Conservation (phyloP, 2,888 invertebrate genomes). For the Sphaerophoria taeniata region DNA sequence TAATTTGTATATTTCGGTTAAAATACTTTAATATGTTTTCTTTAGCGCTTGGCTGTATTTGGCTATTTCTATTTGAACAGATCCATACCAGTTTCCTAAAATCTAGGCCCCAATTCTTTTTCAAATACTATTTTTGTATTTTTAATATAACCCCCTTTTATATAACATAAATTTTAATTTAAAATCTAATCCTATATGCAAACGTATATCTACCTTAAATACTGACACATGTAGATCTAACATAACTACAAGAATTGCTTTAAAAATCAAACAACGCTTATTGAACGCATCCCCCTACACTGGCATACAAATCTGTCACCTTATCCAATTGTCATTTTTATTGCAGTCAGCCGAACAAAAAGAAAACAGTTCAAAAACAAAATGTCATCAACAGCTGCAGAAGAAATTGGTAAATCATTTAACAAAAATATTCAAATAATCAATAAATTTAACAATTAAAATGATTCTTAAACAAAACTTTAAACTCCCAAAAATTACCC, state of each 20-base stretch:
- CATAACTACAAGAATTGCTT: neutral
- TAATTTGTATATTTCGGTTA: too few species aligned
- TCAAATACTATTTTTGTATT: too few species aligned
- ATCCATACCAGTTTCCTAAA: too few species aligned
- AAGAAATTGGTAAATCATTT: slow-evolving; percentile 81
- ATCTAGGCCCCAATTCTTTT: too few species aligned
- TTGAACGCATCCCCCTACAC: slow-evolving; percentile 27
- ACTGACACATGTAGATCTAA: too few species aligned
- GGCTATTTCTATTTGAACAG: too few species aligned
- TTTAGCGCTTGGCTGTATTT: too few species aligned
- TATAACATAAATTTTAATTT: too few species aligned
- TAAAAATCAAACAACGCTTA: neutral
- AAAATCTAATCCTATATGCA: too few species aligned
- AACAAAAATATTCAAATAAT: neutral
- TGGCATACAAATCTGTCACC: slow-evolving; percentile 32
- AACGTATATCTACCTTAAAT: too few species aligned
- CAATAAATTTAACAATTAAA: neutral
- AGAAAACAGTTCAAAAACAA: slow-evolving; percentile 75
- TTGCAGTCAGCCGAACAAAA: neutral
- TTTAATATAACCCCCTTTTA: too few species aligned
- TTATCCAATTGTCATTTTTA: slow-evolving; percentile 28
- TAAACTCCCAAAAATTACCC: too few species aligned
- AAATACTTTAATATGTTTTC: neutral
- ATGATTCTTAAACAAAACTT: neutral
- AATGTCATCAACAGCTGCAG: slow-evolving; percentile 81